Evolutionary conservation across 2,888 invertebrate species (phyloP), one percentile per base, ranked within the genome.

Genomic region (Lydus trimaculatus): DNA sequence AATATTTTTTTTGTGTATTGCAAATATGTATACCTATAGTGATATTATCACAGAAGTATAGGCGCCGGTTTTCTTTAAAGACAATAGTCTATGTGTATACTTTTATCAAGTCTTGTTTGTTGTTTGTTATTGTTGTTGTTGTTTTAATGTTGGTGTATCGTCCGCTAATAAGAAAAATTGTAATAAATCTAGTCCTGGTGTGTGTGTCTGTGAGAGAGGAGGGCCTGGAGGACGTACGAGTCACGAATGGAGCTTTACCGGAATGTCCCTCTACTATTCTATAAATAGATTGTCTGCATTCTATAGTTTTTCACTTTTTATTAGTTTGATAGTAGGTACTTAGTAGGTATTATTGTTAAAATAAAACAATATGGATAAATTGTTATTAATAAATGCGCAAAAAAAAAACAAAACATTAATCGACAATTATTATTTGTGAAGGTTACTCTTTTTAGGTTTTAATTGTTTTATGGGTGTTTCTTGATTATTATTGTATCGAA

Each of bases 181-280:
- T 13, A 56, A 56, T 56, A 56, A 56, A 56, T 56, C 56, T 56
- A 28, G 56, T 56, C 56, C 28, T 56, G 56, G n/a, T n/a, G n/a
- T n/a, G n/a, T n/a, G n/a, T n/a, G n/a, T n/a, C n/a, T n/a, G n/a
- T n/a, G n/a, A 3, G 43, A 43, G n/a, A 28, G 56, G 25, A 15
- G 1, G 28, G 56, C 13, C 64, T 64, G 62, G 72, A 75, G 75
- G 76, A 76, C 71, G 75, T 68, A 69, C 73, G 52, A 71, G 76
- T 77, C 77, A 77, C 77, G 77, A 74, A 63, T 70, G 74, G n/a
- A 74, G 69, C 75, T 69, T 74, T 73, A 75, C 74, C 73, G 75
- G 76, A 75, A 77, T 75, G 75, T 70, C 71, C 28, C 56, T 71
- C 69, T 69, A 71, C 65, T 59, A 23, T 43, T 65, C 73, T 74